These are phyloP conservation scores for Boleophthalmus pectinirostris DNA, from an alignment of 2,113 vertebrate species.

Conservation along the genomic window DNA sequence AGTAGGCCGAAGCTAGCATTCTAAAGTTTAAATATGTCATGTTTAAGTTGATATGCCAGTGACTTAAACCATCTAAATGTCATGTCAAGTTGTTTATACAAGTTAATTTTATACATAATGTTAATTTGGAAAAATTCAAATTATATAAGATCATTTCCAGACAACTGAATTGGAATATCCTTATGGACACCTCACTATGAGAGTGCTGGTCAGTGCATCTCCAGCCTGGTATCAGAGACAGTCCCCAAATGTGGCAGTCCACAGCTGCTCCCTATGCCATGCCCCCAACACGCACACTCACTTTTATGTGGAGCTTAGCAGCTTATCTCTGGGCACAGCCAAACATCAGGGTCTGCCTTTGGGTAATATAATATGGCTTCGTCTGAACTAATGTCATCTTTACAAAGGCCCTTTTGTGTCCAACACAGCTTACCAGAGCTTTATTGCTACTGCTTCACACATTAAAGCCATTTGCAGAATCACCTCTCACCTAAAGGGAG, in stretches of 20 bases:
- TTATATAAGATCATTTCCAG: no score
- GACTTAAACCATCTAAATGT: no score
- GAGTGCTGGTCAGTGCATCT: constrained; percentile 26
- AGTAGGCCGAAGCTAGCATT: not conserved
- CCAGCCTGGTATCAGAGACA: constrained; percentile 38
- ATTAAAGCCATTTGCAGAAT: constrained; percentile 20
- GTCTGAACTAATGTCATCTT: constrained; percentile 50
- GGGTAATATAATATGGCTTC: constrained; percentile 54
- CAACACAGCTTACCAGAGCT: constrained; percentile 24
- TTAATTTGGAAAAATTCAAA: not conserved
- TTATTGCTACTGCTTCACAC: constrained; percentile 26
- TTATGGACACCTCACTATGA: not conserved
- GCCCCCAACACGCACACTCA: constrained; percentile 56
- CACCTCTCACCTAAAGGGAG: not conserved
- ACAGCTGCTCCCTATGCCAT: constrained; percentile 61
- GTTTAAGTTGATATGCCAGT: not conserved
- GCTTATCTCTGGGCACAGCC: constrained; percentile 69
- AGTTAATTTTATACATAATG: not conserved
- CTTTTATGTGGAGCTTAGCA: constrained; percentile 70
- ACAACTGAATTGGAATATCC: no score
- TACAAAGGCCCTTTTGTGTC: constrained; percentile 44
- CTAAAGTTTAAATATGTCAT: not conserved
- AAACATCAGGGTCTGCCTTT: constrained; percentile 54
- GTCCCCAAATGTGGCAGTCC: constrained; percentile 62
- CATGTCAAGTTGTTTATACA: no score